Percentiles rank a stretch among this genome's conserved stretches.
These are phyloP conservation scores for Sapajus apella DNA, from an alignment of 2,113 vertebrate genomes.

Conservation along the genomic window DNA sequence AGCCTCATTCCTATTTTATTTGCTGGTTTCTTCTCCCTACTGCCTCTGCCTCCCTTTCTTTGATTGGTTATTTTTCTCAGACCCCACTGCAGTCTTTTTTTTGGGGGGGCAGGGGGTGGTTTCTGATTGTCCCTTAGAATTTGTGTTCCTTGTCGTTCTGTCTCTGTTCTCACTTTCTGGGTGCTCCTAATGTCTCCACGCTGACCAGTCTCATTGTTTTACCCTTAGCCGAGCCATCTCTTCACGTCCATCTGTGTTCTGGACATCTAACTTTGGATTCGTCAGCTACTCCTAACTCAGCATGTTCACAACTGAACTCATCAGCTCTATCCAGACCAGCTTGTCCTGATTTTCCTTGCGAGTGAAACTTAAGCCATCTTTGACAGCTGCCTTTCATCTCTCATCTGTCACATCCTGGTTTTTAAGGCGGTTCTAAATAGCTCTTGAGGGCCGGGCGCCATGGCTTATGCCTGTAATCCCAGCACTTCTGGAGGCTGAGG, in stretches of 20 bases:
- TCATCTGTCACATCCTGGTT: not conserved
- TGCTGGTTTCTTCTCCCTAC: not conserved
- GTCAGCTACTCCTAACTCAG: not conserved
- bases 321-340: not conserved
- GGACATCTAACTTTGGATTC: not conserved
- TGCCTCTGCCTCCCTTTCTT: too few relatives aligned
- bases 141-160: not conserved
- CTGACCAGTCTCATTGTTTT: not conserved
- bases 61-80: not conserved
- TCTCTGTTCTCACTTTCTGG: not conserved
- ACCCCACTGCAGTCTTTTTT: not conserved
- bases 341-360: not conserved
- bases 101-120: fast-evolving
- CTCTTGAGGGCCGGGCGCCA: too few relatives aligned
- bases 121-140: not conserved
- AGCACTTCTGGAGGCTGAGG: too few relatives aligned
- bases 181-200: not conserved
- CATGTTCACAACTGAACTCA: not conserved
- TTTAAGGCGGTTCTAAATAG: not conserved
- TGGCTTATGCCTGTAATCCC: too few relatives aligned
- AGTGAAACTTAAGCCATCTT: not conserved
- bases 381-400: not conserved
- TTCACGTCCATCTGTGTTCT: not conserved
- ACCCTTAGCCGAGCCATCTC: not conserved
- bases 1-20: not conserved